Evolutionary conservation across 2,888 invertebrate genomes (phyloP), one percentile per base, ranked within the genome.

Genomic region (Conomelus anceps): DNA sequence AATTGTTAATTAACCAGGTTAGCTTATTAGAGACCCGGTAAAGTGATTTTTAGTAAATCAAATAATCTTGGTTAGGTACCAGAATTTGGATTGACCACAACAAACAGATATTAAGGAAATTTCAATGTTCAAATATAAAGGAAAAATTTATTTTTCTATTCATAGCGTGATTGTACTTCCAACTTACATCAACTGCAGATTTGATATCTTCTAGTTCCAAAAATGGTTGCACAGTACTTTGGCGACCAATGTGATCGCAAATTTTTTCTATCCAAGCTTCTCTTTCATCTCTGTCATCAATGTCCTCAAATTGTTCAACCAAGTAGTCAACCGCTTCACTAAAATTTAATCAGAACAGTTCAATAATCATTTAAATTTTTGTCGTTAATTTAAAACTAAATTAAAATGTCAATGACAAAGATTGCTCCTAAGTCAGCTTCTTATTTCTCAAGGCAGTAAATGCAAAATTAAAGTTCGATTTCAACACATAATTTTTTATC

Each of bases 161-260:
- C 63, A 63, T 63, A n/a, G 63, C 63, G n/a, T 0, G 20, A 85
- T 85, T 4, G 24, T 23, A 41, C 22, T 9, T 26, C 11, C 0
- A 26, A 13, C 24, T 26, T 86, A 86, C 86, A 24, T 86, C 86
- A 86, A 86, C 86, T 0, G 98, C 98, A 89, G 95, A 93, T 93
- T 97, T 96, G 90, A 98, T 94, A 90, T 96, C 95, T 84, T 95
- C 94, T 90, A 95, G 95, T 92, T 96, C 96, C 24, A 99, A 95
- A 91, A 97, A 96, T 4, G 96, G 95, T 89, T 96, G 96, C 6
- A 94, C 94, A 26, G 97, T 93, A 91, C 96, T 96, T 92, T 98
- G 97, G 90, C 96, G 96, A 91, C 98, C 96, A 86, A 98, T 94
- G 92, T 96, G 96, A 90, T 96, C 96, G 6, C 96, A 96, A 23